phyloP scores from a whole-genome alignment of 2,797 vertebrate species.

The Rhynchotus rufescens region DNA sequence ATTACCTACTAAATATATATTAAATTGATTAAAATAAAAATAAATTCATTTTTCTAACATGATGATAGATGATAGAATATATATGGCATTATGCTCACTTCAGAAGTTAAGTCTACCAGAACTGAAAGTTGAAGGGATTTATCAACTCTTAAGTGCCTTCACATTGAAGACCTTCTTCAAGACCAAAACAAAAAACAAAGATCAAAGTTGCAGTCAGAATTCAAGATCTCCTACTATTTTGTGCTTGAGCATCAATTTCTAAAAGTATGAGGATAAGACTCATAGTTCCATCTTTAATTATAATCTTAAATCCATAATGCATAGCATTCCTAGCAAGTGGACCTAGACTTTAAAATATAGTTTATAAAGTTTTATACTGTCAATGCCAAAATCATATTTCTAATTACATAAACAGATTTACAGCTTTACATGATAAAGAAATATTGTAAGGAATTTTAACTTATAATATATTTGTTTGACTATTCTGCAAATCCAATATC shows the following conservation, averaged over 20 bases:
- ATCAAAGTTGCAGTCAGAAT: neutral
- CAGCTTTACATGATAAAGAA: neutral
- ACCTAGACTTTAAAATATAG: neutral
- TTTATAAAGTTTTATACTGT: neutral
- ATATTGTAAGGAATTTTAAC: neutral
- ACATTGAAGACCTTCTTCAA: neutral
- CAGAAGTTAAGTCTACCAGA: neutral
- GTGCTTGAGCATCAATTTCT: neutral
- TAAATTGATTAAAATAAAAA: neutral
- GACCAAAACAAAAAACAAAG: neutral
- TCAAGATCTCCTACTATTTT: neutral
- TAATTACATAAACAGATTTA: neutral
- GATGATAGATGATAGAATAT: neutral
- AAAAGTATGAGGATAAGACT: neutral
- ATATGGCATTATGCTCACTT: neutral
- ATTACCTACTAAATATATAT: neutral
- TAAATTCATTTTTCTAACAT: neutral
- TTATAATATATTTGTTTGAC: constrained; percentile 17
- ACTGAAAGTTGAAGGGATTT: neutral
- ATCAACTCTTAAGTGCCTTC: neutral
- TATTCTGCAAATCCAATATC: neutral
- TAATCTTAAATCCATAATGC: neutral
- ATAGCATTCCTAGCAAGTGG: neutral
- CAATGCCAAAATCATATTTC: neutral
- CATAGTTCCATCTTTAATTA: neutral